Base-by-base conservation (phyloP, 2,888 invertebrate species). In the Diploptera punctata region DNA sequence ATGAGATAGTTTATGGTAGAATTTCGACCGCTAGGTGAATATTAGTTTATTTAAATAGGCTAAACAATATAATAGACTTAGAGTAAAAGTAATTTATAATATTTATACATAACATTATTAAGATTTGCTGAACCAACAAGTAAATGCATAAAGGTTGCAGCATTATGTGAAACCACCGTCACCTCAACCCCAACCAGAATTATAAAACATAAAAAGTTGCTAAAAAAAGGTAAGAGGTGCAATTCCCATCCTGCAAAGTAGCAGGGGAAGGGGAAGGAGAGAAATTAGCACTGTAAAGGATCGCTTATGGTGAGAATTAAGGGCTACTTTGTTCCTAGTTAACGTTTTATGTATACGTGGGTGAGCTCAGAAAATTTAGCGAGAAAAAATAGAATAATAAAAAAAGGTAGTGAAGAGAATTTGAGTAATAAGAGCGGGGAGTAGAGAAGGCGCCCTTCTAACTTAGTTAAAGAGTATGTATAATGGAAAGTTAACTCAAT, bases 261-360 rank as follows among this genome's bases (percentile, higher is more conserved):
- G 57, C n/a, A 10, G 26, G 38, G 7, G 26, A 19, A 52, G 49
- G 52, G 76, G 75, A 70, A 75, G 76, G 72, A 70, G 77, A 78
- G 74, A 77, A 77, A 76, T 77, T 75, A 77, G 76, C 73, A 69
- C 75, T 75, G 76, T 77, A 77, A 77, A 77, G 76, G 76, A 77
- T 76, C 76, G 75, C 75, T 76, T 75, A 75, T 77, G 72, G 73
- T 60, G 73, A 71, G 76, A 77, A 78, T 77, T 77, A 77, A 76
- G 67, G 57, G 57, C 57, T 60, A 72, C 67, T 68, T 68, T 72
- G 60, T 68, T 57, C 68, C 54, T 68, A 38, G 65, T 69, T 69
- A 69, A 38, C 54, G 31, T 68, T 68, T 68, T 69, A 69, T 69
- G 43, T 57, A 71, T 54, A 57, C 38, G 69, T 60, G 57, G 24